Base-by-base conservation (phyloP, 2,113 vertebrate genomes). In the Aplodontia rufa region DNA sequence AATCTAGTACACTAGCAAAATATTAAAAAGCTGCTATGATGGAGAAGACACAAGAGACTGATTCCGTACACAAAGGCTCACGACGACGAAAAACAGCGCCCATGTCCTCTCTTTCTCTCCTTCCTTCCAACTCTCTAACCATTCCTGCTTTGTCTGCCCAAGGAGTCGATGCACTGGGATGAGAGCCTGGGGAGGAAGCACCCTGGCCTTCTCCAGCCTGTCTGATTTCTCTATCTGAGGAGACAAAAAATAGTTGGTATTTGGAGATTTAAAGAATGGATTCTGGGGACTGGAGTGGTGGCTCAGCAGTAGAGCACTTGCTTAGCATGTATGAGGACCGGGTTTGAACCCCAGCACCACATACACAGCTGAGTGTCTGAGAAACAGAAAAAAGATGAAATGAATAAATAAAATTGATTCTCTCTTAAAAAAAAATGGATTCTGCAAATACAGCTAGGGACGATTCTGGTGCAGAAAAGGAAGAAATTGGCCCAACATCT, bases 1-100 rank as follows among this genome's bases (percentile, higher is more conserved):
- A 66, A 97, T 98, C 97, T 95, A 96, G 97, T 96, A 89, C 93
- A 96, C 92, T 86, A 95, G 96, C 75, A 89, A 97, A 98, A 97
- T 90, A 95, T 17, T 97, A 79, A 98, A 97, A 89, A 97, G 90
- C 94, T 85, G 90, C 76, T 71, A 30, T 90, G 49, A 69, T 75
- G 87, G 88, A 68, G 91, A 82, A 92, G 95, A 68, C 13, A 5
- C 49, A 5, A 3, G 1, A 81, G 87, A 94, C 92, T 35, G 92
- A 51, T 72, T 85, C 80, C 40, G 6, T 35, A 40, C 88, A 66
- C 96, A 79, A 12, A 93, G 62, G 55, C 90, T 58, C 49, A 40
- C 19, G 84, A 64, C 87, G 24, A 4, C 40, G 20, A 3, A 75
- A 87, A 88, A 82, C 74, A 6, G 2, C 75, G 0, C 42, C 80